phyloP scores from a whole-genome alignment of 2,113 vertebrate species.

The Lucifuga dentata region DNA sequence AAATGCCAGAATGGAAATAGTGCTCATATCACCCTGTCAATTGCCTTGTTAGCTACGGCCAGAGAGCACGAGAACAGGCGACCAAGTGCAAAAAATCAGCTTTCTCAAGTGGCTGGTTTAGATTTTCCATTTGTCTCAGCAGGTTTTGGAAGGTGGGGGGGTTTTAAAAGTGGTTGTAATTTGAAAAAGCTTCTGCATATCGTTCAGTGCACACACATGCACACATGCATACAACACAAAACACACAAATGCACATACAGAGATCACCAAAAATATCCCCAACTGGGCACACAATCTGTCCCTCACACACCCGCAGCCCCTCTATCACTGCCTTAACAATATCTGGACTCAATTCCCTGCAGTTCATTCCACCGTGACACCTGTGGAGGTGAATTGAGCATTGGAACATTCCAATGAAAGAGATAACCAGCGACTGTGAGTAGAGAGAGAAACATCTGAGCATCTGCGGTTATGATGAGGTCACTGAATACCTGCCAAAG shows the following conservation, averaged over 20 bases:
- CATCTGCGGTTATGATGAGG: slow-evolving; percentile 55
- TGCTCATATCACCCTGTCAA: slow-evolving; percentile 73
- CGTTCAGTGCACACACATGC: slow-evolving; percentile 9
- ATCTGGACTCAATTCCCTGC: slow-evolving; percentile 57
- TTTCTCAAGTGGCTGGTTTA: slow-evolving; percentile 59
- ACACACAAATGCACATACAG: slow-evolving; percentile 2
- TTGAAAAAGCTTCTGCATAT: slow-evolving; percentile 38
- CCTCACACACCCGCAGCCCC: slow-evolving; percentile 20
- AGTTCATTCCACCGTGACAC: slow-evolving; percentile 68
- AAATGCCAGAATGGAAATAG: slow-evolving; percentile 76
- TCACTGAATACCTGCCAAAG: slow-evolving; percentile 66
- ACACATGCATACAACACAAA: slow-evolving; percentile 1
- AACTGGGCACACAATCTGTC: slow-evolving; percentile 25
- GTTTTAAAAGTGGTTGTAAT: slow-evolving; percentile 48
- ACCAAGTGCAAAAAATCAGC: slow-evolving; percentile 48
- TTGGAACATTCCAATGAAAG: slow-evolving; percentile 51
- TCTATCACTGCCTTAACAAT: slow-evolving; percentile 36
- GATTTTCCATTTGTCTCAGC: slow-evolving; percentile 72
- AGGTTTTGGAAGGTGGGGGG: slow-evolving; percentile 32
- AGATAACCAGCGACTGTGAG: slow-evolving; percentile 57
- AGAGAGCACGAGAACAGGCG: slow-evolving; percentile 52
- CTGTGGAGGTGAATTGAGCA: slow-evolving; percentile 61
- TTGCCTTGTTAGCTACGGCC: slow-evolving; percentile 76
- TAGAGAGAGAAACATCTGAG: slow-evolving; percentile 42
- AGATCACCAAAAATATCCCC: neutral